Evolutionary conservation across 1,140 invertebrate genomes (phyloP), one percentile per base, ranked within the genome.

Genomic region (Cydia splendana): DNA sequence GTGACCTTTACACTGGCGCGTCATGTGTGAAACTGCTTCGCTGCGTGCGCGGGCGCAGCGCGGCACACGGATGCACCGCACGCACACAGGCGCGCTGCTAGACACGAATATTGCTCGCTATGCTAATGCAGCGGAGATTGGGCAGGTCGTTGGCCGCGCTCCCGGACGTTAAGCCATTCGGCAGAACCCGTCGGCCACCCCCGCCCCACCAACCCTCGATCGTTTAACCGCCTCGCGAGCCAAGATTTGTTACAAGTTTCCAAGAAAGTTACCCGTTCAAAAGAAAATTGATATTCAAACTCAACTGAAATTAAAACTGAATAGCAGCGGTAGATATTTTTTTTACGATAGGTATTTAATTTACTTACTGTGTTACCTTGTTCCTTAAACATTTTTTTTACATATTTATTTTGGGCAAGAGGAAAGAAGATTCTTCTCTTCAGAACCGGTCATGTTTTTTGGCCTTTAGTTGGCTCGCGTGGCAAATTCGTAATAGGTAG

Each of bases 41-140:
- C 78, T 48, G 30, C 38, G 57, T 48, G 30, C 38, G 57, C 76
- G 12, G 74, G 79, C 76, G 78, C 77, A 74, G 79, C 75, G 78
- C 75, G 12, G 75, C 76, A 76, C 79, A 75, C 77, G 78, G 57
- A 57, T 62, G 75, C 74, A 75, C 38, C 79, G 73, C 74, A 84
- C 80, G 78, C 84, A 82, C 82, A 81, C 83, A 78, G 65, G 77
- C 78, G 77, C 74, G 77, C 76, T 80, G 76, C 78, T 88, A 88
- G 84, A 91, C 85, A 88, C 85, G 84, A 89, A 91, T 91, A 92
- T 91, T 90, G 89, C 89, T 91, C 84, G 93, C 91, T 91, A 93
- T 93, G 93, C 93, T 93, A 94, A 94, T 93, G 93, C 92, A 89
- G 85, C 89, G 87, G 91, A 94, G 93, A 94, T 93, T 93, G 93